Evolutionary conservation across 2,888 invertebrate species (phyloP), one percentile per base, ranked within the genome.

Genomic region (Lepeophtheirus nordmannii): DNA sequence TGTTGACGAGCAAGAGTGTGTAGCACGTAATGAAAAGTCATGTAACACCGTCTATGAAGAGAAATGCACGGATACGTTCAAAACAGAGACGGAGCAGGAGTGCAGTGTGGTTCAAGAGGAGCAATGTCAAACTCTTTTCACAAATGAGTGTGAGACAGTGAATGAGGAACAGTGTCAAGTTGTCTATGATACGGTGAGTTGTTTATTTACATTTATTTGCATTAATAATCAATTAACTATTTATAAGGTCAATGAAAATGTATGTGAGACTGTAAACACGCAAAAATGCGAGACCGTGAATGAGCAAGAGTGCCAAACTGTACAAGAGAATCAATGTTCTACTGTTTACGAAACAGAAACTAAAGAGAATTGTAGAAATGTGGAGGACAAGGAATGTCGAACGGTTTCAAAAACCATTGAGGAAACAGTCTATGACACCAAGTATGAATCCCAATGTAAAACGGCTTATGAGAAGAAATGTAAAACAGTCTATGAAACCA

Each of bases 1-100:
- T 22, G 17, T 38, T 14, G n/a, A 17, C n/a, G 60, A 66, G 41
- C 17, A 58, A 20, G n/a, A 59, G 22, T 66, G 59, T 30, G 41
- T n/a, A 11, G 3, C 40, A 10, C 11, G n/a, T 2, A 58, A 60
- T 7, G 60, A 60, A n/a, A 59, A 5, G 5, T 11, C 17, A 17
- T 66, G 66, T 41, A 66, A 59, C 12, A 61, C 60, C 1, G 30
- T 60, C 20, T 38, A 66, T 10, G 66, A 66, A 30, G 46, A 40
- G 22, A 14, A 22, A n/a, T 66, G 66, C 60, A 22, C n/a, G 1
- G 22, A 22, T 22, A 53, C 12, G 1, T 22, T 20, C 22, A 38
- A 37, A n/a, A 60, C 59, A n/a, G 37, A 38, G 10, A 10, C 23
- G 2, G 59, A 60, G 23, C 58, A 66, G 10, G 17, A 60, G 22